These are phyloP conservation scores for Lucifuga dentata DNA, from an alignment of 2,113 vertebrate genomes.

Conservation along the genomic window DNA sequence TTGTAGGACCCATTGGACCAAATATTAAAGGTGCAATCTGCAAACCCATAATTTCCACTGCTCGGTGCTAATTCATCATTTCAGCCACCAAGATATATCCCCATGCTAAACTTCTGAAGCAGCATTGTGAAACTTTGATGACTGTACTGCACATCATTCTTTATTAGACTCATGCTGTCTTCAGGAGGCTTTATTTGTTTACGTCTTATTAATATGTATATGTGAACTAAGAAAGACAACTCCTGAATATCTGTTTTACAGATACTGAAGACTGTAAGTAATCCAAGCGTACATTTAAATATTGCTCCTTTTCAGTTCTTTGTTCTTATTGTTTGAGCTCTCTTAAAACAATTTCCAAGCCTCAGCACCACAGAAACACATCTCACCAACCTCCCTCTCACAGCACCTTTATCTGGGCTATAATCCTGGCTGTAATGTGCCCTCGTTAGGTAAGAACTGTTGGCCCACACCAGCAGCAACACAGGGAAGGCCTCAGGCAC, in stretches of 20 bases:
- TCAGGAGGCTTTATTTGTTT: conserved; percentile 42
- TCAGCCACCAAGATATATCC: conserved; percentile 32
- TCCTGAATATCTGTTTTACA: conserved; percentile 17
- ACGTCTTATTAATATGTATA: conserved; percentile 30
- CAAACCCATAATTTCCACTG: conserved; percentile 70
- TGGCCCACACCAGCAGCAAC: conserved; percentile 89
- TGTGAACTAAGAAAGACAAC: conserved; percentile 11
- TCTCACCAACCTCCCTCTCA: conserved; percentile 62
- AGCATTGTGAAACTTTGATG: conserved; percentile 52
- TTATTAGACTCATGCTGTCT: conserved; percentile 23
- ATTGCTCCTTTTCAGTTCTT: neutral
- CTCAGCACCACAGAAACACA: conserved; percentile 51
- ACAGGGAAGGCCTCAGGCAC: conserved; percentile 88
- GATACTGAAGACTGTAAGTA: neutral
- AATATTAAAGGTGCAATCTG: conserved; percentile 79
- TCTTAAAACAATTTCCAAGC: conserved; percentile 59
- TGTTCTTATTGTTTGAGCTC: conserved; percentile 5
- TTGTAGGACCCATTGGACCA: conserved; percentile 80
- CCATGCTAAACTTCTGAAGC: conserved; percentile 41
- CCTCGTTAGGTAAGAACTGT: conserved; percentile 92
- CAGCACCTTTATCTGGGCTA: conserved; percentile 81
- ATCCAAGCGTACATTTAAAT: conserved; percentile 1
- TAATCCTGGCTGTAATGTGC: conserved; percentile 92
- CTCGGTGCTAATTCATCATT: conserved; percentile 72
- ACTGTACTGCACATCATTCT: conserved; percentile 26